A percentile compares a stretch with the other conserved stretches of the same genome.
Conservation (phyloP, 53 echinoderm and acorn worm species). For the Crossaster papposus region DNA sequence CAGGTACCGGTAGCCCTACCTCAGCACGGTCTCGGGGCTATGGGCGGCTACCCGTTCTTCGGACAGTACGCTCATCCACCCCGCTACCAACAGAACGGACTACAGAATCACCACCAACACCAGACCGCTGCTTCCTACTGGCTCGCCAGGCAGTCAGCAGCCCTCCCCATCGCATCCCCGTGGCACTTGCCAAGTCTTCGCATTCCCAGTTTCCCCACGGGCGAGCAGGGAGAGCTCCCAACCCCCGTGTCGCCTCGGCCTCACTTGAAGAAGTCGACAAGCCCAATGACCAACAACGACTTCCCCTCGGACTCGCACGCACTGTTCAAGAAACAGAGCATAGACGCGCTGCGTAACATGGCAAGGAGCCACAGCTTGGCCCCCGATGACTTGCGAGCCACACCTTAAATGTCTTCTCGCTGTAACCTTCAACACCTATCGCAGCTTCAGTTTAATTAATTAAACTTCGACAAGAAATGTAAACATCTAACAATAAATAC, state of each 20-base stretch:
- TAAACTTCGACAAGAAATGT: neutral
- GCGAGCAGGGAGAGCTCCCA: slow-evolving; percentile 8
- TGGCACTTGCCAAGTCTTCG: slow-evolving; percentile 33
- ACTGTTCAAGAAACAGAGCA: slow-evolving; percentile 52
- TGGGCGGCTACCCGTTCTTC: slow-evolving; percentile 19
- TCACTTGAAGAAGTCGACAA: neutral
- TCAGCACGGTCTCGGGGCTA: neutral
- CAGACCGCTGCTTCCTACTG: slow-evolving; percentile 20
- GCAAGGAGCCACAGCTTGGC: slow-evolving; percentile 27
- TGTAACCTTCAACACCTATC: neutral
- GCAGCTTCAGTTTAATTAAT: too few species aligned
- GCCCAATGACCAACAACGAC: neutral
- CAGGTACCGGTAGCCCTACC: slow-evolving; percentile 4
- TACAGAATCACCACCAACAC: neutral
- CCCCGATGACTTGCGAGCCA: slow-evolving; percentile 16
- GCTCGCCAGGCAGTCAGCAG: slow-evolving; percentile 22
- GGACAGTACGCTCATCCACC: neutral
- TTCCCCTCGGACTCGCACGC: slow-evolving; percentile 24
- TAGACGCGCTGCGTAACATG: slow-evolving; percentile 55
- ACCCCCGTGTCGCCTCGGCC: slow-evolving; percentile 20
- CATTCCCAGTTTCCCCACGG: slow-evolving; percentile 12
- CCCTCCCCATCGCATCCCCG: slow-evolving; percentile 1
- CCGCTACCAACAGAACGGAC: neutral
- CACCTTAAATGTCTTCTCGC: neutral
- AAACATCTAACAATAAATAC: neutral